These are phyloP conservation scores for Crocallis elinguaria DNA, from an alignment of 2,888 invertebrate species.

Conservation along the genomic window DNA sequence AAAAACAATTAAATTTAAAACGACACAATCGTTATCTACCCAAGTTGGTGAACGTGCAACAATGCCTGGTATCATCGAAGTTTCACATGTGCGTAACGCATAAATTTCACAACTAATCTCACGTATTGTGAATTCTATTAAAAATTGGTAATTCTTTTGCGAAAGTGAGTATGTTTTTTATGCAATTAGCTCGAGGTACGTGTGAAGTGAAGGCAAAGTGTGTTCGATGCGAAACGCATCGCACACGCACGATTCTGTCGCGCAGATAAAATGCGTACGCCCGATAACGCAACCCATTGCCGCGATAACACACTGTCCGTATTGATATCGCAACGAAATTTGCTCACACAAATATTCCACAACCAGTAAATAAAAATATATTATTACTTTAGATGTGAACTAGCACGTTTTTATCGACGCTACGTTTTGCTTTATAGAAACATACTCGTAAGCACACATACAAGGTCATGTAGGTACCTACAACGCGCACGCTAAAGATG, in stretches of 20 bases:
- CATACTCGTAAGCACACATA: conserved; percentile 6
- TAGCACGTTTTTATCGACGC: conserved; percentile 22
- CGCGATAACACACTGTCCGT: conserved; percentile 64
- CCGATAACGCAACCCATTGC: conserved; percentile 62
- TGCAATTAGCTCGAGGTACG: conserved; percentile 64
- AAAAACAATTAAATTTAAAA: conserved; percentile 4
- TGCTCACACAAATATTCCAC: conserved; percentile 50
- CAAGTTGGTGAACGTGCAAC: conserved; percentile 52
- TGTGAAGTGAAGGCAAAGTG: conserved; percentile 59
- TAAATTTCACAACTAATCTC: conserved; percentile 70
- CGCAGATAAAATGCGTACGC: conserved; percentile 73
- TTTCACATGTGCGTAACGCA: conserved; percentile 75
- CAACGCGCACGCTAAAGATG: not conserved
- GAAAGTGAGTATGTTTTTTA: conserved; percentile 67
- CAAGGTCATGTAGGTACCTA: not conserved
- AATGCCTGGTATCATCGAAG: conserved; percentile 56
- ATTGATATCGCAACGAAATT: conserved; percentile 59
- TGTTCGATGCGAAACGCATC: conserved; percentile 75
- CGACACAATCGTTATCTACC: conserved; percentile 35
- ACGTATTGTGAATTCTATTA: conserved; percentile 69
- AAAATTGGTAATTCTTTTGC: conserved; percentile 71
- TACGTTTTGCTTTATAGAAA: conserved; percentile 2
- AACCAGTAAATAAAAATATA: conserved; percentile 23
- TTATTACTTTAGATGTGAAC: conserved; percentile 12
- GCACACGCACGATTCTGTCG: conserved; percentile 69